Conservation (phyloP, 2,888 invertebrate species). For the Nycteola revayana region DNA sequence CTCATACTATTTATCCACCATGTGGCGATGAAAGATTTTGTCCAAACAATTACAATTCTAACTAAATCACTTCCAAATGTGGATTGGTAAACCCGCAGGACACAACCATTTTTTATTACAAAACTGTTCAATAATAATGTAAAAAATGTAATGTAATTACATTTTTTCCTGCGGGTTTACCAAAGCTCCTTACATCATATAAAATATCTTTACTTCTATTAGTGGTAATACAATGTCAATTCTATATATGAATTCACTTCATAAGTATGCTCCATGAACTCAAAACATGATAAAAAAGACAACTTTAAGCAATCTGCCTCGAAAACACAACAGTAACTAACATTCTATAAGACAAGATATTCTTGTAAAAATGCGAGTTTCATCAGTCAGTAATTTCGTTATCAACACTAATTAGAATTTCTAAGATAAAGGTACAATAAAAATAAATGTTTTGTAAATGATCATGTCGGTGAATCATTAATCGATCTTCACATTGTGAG, state of each 20-base stretch:
- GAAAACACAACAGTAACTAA: constrained; percentile 63
- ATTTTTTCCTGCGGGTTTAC: too few species aligned
- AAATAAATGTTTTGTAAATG: not conserved
- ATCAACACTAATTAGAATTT: constrained; percentile 33
- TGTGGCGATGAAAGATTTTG: constrained; percentile 36
- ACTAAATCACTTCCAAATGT: constrained; percentile 28
- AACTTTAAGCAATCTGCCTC: too few species aligned
- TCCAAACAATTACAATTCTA: constrained; percentile 25
- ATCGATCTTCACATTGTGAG: not conserved
- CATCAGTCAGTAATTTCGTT: constrained; percentile 30
- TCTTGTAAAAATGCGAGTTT: constrained; percentile 17
- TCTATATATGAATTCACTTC: too few species aligned
- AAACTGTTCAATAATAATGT: too few species aligned
- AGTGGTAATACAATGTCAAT: too few species aligned
- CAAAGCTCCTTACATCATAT: too few species aligned
- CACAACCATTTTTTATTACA: too few species aligned
- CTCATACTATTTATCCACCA: constrained; percentile 51
- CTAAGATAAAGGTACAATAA: constrained; percentile 8
- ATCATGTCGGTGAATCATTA: not conserved
- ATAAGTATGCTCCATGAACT: too few species aligned
- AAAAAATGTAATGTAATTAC: too few species aligned
- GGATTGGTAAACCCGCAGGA: too few species aligned
- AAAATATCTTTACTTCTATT: too few species aligned
- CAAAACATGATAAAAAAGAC: too few species aligned
- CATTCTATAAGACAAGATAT: constrained; percentile 61